phyloP scores from a whole-genome alignment of 2,113 vertebrate species.

The Saccopteryx leptura region DNA sequence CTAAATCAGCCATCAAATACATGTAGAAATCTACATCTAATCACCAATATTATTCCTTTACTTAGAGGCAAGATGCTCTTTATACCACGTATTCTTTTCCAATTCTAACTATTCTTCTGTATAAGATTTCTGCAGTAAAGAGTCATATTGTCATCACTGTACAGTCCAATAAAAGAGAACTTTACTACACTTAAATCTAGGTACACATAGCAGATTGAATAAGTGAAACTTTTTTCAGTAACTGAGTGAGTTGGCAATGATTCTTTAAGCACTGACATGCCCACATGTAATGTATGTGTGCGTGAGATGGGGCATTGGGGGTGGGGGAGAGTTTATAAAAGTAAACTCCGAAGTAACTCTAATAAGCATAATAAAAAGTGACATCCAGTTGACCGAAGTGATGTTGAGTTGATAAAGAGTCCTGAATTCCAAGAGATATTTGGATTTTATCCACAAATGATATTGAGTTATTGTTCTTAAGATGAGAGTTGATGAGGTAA shows the following conservation, averaged over 20 bases:
- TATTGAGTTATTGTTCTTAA: slow-evolving; percentile 42
- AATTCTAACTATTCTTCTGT: background rate
- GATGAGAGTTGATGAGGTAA: background rate
- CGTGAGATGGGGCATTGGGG: background rate
- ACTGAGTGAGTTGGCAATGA: background rate
- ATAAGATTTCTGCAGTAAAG: background rate
- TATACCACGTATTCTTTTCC: background rate
- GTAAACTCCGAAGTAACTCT: background rate
- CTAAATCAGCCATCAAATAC: slow-evolving; percentile 36
- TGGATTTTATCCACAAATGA: slow-evolving; percentile 53
- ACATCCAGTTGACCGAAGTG: background rate
- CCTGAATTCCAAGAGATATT: slow-evolving; percentile 17
- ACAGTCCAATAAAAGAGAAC: background rate
- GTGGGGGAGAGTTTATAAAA: background rate
- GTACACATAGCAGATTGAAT: background rate
- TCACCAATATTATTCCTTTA: background rate
- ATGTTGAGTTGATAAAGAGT: background rate
- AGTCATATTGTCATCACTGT: background rate
- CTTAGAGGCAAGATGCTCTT: slow-evolving; percentile 3
- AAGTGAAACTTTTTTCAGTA: background rate
- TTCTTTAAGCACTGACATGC: background rate
- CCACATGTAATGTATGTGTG: background rate
- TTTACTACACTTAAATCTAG: background rate
- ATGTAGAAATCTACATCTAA: slow-evolving; percentile 49
- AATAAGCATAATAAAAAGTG: background rate